A percentile compares a stretch with the other conserved stretches of the same genome.
Evolutionary conservation across 2,888 invertebrate species (phyloP).

Genomic region (Euproctis similis): DNA sequence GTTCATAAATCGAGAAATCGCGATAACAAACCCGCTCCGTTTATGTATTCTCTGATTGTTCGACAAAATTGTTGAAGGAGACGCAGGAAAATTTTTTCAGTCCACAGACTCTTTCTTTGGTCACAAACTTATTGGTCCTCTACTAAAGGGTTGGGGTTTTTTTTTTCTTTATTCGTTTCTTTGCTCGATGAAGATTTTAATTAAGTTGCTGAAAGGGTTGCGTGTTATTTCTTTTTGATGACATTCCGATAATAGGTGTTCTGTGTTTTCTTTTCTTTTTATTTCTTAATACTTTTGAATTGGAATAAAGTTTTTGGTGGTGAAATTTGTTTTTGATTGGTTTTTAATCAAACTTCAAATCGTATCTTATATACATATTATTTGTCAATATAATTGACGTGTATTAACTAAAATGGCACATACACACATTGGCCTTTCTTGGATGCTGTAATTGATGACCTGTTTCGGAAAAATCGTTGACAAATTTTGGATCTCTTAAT

Average conservation of each 20-base stretch:
- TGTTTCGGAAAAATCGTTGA: too few species aligned
- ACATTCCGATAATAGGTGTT: conserved; percentile 64
- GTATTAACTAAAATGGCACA: too few species aligned
- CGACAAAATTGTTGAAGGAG: conserved; percentile 22
- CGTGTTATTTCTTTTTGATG: conserved; percentile 68
- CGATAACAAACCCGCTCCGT: conserved; percentile 13
- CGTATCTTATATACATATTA: too few species aligned
- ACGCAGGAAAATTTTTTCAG: conserved; percentile 16
- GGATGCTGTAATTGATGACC: too few species aligned
- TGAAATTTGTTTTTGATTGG: conserved; percentile 13
- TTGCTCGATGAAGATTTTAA: conserved; percentile 52
- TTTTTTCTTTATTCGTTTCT: too few species aligned
- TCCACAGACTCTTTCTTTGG: conserved; percentile 12
- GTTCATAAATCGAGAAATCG: conserved; percentile 12
- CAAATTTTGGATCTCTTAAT: too few species aligned
- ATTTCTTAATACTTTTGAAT: conserved; percentile 37
- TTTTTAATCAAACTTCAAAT: neutral
- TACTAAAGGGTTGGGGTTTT: conserved; percentile 20
- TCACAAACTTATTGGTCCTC: conserved; percentile 23
- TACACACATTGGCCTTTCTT: too few species aligned
- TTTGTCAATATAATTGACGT: too few species aligned
- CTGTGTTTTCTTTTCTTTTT: conserved; percentile 40
- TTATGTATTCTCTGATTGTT: conserved; percentile 21
- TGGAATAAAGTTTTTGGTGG: conserved; percentile 34
- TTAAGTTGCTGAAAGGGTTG: conserved; percentile 61